phyloP scores from a whole-genome alignment of 2,888 invertebrate species.

The Epinotia nisella region DNA sequence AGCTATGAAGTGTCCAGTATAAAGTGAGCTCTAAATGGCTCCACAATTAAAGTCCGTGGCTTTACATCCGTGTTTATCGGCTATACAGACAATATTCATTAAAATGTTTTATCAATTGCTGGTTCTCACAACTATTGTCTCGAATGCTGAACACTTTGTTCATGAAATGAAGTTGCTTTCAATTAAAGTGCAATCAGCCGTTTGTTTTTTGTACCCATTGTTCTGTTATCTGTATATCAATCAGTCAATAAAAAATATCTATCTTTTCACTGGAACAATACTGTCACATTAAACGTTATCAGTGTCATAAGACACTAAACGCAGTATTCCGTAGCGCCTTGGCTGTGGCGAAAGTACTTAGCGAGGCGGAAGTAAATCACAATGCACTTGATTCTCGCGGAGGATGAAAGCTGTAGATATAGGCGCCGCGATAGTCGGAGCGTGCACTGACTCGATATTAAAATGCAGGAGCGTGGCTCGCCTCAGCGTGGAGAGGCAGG shows the following conservation, averaged over 20 bases:
- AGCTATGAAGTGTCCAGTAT: too few relatives aligned
- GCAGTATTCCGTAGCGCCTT: slow-evolving; percentile 46
- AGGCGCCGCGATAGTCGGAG: slow-evolving; percentile 59
- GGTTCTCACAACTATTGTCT: not conserved
- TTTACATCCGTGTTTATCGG: not conserved
- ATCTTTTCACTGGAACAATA: not conserved
- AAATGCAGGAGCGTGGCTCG: slow-evolving; percentile 57
- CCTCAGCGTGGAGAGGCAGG: slow-evolving; percentile 45
- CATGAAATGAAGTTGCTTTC: not conserved
- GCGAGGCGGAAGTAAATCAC: slow-evolving; percentile 63
- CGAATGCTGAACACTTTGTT: not conserved
- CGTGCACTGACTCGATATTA: slow-evolving; percentile 68
- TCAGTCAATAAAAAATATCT: not conserved
- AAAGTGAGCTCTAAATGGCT: too few relatives aligned
- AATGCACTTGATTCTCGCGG: slow-evolving; percentile 64
- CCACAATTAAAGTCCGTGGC: too few relatives aligned
- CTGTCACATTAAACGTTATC: not conserved
- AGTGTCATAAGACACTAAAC: slow-evolving; percentile 11
- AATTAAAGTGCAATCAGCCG: not conserved
- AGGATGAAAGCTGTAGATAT: slow-evolving; percentile 59
- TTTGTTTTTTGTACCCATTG: not conserved
- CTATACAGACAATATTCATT: slow-evolving; percentile 3
- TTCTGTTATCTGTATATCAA: not conserved
- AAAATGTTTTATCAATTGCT: not conserved
- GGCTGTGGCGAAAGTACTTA: slow-evolving; percentile 60